These are phyloP conservation scores for Odontomachus brunneus DNA, from an alignment of 1,140 invertebrate genomes.

Conservation along the genomic window DNA sequence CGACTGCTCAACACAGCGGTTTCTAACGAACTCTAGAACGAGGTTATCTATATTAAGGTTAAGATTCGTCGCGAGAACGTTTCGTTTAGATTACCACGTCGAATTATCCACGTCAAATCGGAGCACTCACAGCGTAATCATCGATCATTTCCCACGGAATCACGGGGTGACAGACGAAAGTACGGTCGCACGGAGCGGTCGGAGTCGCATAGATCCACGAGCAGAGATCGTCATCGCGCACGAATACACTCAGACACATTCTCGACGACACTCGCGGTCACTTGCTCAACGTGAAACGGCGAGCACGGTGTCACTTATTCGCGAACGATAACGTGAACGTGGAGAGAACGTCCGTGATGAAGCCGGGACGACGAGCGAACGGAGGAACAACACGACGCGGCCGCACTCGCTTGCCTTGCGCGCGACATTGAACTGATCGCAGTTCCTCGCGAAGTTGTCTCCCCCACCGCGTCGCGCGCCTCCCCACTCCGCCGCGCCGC, in stretches of 20 bases:
- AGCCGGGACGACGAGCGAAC: not conserved
- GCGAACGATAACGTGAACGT: not conserved
- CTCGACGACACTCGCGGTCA: not conserved
- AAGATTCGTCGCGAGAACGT: not conserved
- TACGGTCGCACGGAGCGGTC: conserved; percentile 14
- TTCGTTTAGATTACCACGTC: conserved; percentile 5
- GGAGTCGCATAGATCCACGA: not conserved
- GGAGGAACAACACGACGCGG: not conserved
- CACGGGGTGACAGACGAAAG: not conserved
- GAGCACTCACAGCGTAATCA: not conserved
- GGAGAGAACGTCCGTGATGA: not conserved
- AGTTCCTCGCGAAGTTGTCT: conserved; percentile 34
- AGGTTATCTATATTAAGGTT: too few species aligned
- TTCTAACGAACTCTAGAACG: too few species aligned
- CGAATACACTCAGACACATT: too few species aligned
- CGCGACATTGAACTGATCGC: conserved; percentile 78
- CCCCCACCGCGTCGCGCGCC: conserved; percentile 51
- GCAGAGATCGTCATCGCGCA: too few species aligned
- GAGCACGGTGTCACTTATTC: not conserved
- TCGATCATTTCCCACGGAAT: not conserved
- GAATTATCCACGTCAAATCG: not conserved
- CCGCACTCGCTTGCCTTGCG: conserved; percentile 58
- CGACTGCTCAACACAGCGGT: too few species aligned
- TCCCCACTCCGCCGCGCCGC: conserved; percentile 59
- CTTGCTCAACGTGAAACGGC: not conserved